Evolutionary conservation across 2,113 vertebrate genomes (phyloP), one percentile per base, ranked within the genome.

Genomic region (Tapirus terrestris): DNA sequence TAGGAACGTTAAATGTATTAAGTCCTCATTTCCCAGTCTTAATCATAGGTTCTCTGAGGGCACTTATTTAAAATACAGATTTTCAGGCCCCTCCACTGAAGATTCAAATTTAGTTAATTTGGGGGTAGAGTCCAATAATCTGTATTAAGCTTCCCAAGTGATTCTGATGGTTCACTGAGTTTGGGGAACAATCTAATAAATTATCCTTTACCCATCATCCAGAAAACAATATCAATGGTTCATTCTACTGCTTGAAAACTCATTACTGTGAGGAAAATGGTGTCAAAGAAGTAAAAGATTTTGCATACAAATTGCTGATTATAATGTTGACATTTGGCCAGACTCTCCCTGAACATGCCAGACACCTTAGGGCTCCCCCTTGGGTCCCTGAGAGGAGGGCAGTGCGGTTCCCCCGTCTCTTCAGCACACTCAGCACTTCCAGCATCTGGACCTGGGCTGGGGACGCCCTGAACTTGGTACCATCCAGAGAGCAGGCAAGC

Each of bases 31-130:
- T 67, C 48, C 77, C 48, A 10, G 14, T 25, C 33, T 92, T 68
- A 61, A 43, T 8, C 63, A 16, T 27, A 58, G 23, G 21, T 60
- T 68, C 36, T 36, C 39, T 76, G 25, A 82, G 43, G 20, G 20
- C 9, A 43, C 45, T 58, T 86, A 23, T 48, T 68, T 48, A 73
- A 92, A 85, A 73, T 51, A 33, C 68, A 96, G 68, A 21, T 76
- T 75, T 65, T 33, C 25, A 33, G 58, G 58, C 58, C 18, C 61
- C 48, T 60, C 14, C 48, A 12, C 51, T 14, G 61, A 68, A 17
- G 25, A 67, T 20, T 33, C 84, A 67, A 20, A n/a, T 45, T 88
- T 58, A 51, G 0, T 25, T n/a, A 20, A 20, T 76, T 48, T 93
- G 58, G 5, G 27, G 27, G 4, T n/a, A 9, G 29, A 13, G 36